Percentiles rank a stretch among this genome's conserved stretches.
Evolutionary conservation across 1,140 invertebrate genomes (phyloP).

Genomic region (Trichomalopsis sarcophagae): DNA sequence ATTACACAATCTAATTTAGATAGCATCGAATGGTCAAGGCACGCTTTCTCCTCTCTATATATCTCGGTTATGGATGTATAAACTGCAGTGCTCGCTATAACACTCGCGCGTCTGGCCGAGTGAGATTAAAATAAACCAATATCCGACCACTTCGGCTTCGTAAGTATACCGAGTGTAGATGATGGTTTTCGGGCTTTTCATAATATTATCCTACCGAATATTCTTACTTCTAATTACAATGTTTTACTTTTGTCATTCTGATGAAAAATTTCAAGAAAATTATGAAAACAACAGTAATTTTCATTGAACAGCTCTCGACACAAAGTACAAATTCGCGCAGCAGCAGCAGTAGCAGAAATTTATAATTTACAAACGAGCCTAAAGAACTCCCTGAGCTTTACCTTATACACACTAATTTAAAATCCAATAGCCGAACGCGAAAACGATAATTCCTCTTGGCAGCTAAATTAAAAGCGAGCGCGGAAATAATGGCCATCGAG

Average conservation of each 20-base stretch:
- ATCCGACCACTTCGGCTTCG: not conserved
- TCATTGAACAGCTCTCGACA: too few relatives aligned
- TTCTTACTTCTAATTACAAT: not conserved
- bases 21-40: conserved; percentile 16
- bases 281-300: too few relatives aligned
- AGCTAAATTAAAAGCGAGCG: not conserved
- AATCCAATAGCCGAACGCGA: not conserved
- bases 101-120: not conserved
- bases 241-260: too few relatives aligned
- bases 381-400: not conserved
- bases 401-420: not conserved
- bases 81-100: not conserved
- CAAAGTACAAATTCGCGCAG: too few relatives aligned
- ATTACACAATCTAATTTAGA: conserved; percentile 15
- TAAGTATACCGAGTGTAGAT: not conserved
- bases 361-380: not conserved
- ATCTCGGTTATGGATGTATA: not conserved
- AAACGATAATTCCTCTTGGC: not conserved
- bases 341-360: not conserved
- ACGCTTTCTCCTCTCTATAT: too few relatives aligned
- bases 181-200: not conserved
- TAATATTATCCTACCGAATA: not conserved
- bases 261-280: too few relatives aligned
- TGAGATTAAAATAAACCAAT: conserved; percentile 20
- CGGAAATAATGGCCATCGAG: not conserved